These are phyloP conservation scores for Mycalesis mineus DNA, from an alignment of 2,888 invertebrate genomes.

Conservation along the genomic window DNA sequence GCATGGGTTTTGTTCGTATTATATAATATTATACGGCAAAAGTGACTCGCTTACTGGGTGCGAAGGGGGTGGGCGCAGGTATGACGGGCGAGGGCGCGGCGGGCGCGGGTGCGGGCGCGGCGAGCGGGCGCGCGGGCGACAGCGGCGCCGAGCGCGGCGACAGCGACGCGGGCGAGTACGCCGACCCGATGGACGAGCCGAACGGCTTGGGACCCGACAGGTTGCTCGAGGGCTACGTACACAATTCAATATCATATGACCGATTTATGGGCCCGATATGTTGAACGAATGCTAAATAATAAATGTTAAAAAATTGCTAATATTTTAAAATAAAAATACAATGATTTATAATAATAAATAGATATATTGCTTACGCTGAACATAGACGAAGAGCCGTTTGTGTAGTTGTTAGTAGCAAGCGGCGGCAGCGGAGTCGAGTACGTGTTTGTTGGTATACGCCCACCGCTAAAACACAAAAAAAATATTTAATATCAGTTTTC, in stretches of 20 bases:
- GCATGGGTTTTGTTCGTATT: neutral
- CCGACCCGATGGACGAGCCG: slow-evolving; percentile 78
- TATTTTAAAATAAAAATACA: too few relatives aligned
- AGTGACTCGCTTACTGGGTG: slow-evolving; percentile 76
- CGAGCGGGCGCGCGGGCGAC: slow-evolving; percentile 67
- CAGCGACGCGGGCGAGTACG: slow-evolving; percentile 65
- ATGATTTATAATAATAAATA: neutral
- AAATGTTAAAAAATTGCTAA: too few relatives aligned
- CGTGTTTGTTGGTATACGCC: slow-evolving; percentile 83
- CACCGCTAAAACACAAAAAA: slow-evolving; percentile 66
- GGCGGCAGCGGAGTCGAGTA: slow-evolving; percentile 86
- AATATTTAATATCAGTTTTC: neutral
- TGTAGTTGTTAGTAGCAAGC: slow-evolving; percentile 80
- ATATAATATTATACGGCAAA: slow-evolving; percentile 57
- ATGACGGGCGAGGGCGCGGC: slow-evolving; percentile 38
- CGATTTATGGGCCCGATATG: too few relatives aligned
- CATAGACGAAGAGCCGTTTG: slow-evolving; percentile 80
- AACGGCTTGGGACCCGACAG: slow-evolving; percentile 81
- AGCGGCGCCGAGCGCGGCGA: slow-evolving; percentile 73
- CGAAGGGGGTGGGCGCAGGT: slow-evolving; percentile 47
- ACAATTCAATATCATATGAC: neutral
- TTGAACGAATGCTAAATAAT: too few relatives aligned
- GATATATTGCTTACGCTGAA: slow-evolving; percentile 82
- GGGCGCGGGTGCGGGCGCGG: slow-evolving; percentile 36
- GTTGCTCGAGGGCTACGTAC: slow-evolving; percentile 69